Percentiles rank a stretch among this genome's conserved stretches.
These are phyloP conservation scores for Aporophyla nigra DNA, from an alignment of 2,888 invertebrate species.

Conservation along the genomic window DNA sequence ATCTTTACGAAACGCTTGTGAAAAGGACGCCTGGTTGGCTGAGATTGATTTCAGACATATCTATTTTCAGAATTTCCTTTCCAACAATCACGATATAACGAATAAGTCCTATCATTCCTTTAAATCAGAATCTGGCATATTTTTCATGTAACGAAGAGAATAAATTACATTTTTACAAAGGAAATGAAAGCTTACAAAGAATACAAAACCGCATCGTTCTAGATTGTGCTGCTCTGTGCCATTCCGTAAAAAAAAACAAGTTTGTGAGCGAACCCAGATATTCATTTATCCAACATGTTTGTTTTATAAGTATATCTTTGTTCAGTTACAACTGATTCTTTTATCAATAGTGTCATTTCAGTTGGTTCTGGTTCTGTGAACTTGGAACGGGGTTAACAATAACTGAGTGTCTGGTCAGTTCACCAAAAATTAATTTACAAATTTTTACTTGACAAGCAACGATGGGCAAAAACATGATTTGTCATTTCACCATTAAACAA, in stretches of 20 bases:
- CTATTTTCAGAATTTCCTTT: not conserved
- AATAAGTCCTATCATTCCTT: not conserved
- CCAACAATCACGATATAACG: not conserved
- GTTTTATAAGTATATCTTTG: constrained; percentile 15
- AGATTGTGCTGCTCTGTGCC: constrained; percentile 44
- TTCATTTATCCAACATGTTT: constrained; percentile 36
- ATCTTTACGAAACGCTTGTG: not conserved
- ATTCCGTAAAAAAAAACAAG: constrained; percentile 46
- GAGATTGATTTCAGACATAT: constrained; percentile 3
- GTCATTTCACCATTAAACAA: no score
- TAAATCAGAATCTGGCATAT: constrained; percentile 25
- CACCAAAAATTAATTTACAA: no score
- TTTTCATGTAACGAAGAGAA: constrained; percentile 41
- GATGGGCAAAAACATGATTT: no score
- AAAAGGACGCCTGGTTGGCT: not conserved
- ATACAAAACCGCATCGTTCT: constrained; percentile 38
- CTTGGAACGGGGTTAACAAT: not conserved
- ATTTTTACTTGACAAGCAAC: no score
- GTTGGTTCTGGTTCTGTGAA: constrained; percentile 8
- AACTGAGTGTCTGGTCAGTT: no score
- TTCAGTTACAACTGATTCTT: constrained; percentile 16
- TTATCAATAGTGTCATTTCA: constrained; percentile 12
- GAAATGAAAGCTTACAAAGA: constrained; percentile 45
- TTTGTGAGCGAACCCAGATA: constrained; percentile 20
- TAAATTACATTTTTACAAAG: constrained; percentile 53